Conservation (phyloP, 2,113 vertebrate genomes). For the Grallaria varia region DNA sequence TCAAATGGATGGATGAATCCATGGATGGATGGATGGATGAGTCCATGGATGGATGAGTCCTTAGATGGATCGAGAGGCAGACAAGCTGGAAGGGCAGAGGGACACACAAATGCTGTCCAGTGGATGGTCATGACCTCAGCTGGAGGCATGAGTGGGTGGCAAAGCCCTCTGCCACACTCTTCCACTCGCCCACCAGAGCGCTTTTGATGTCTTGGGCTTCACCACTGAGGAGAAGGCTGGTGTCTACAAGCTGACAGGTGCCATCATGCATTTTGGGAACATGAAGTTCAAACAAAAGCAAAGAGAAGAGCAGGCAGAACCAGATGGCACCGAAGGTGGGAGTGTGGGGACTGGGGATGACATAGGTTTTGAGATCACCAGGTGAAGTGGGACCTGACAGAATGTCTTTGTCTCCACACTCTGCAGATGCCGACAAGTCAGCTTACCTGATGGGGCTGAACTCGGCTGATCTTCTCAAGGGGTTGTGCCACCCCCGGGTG, state of each 20-base stretch:
- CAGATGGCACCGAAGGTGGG: slow-evolving; percentile 76
- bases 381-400: not conserved
- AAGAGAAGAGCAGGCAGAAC: slow-evolving; percentile 79
- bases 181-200: slow-evolving; percentile 46
- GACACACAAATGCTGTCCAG: not conserved
- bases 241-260: slow-evolving; percentile 77
- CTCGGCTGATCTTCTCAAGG: slow-evolving; percentile 84
- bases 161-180: not conserved
- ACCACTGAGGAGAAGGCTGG: slow-evolving; percentile 73
- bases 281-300: slow-evolving; percentile 84
- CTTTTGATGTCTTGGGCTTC: slow-evolving; percentile 81
- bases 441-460: slow-evolving; percentile 87
- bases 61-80: not conserved
- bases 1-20: not conserved
- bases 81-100: not conserved
- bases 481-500: slow-evolving; percentile 80
- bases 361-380: not conserved
- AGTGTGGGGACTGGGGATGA: rapidly evolving
- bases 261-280: slow-evolving; percentile 83
- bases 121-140: not conserved
- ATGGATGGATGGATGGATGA: not conserved
- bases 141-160: not conserved
- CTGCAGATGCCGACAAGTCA: slow-evolving; percentile 79
- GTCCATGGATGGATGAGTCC: not conserved
- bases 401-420: not conserved